Base-by-base conservation (phyloP, 2,888 invertebrate genomes). In the Parnassius orleans region DNA sequence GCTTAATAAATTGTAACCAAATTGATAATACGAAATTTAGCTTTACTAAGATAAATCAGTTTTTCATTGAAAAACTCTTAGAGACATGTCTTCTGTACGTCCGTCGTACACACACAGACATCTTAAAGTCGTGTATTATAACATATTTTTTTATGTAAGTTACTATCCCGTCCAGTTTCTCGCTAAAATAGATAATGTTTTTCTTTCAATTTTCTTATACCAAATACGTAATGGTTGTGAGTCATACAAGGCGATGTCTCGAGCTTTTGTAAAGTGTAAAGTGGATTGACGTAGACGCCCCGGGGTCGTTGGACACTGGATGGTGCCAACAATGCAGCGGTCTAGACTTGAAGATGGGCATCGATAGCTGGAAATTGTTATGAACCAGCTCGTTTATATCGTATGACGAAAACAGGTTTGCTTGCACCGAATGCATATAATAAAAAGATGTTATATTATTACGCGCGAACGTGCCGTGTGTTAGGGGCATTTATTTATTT, bases 301-400 rank as follows among this genome's bases (percentile, higher is more conserved):
- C 43, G 57, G 63, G 67, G 65, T 68, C 66, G 63, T 61, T 62
- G 68, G 47, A 63, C 66, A 66, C 19, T 43, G 19, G 42, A 58
- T 60, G 63, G 43, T 53, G 62, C 46, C 55, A 60, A 61, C 57
- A 63, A 64, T 60, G 55, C 63, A 47, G 12, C 63, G 58, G 65
- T 65, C 65, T 65, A 65, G 65, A 63, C 65, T 63, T 44, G 53
- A 60, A 53, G 44, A 54, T 50, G 48, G 62, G 33, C 59, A 59
- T 15, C 55, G 54, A 63, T 63, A 51, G 51, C 51, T 58, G 15
- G 58, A 55, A 58, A 59, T 55, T 51, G 63, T 63, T 63, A 58
- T 59, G 46, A 46, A 12, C 51, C 41, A 24, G 46, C 47, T 55
- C 51, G 15, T 63, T 62, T 57, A 57, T 61, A 53, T 50, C 41